Conservation (phyloP, 2,797 vertebrate genomes). For the Aldrovandia affinis region DNA sequence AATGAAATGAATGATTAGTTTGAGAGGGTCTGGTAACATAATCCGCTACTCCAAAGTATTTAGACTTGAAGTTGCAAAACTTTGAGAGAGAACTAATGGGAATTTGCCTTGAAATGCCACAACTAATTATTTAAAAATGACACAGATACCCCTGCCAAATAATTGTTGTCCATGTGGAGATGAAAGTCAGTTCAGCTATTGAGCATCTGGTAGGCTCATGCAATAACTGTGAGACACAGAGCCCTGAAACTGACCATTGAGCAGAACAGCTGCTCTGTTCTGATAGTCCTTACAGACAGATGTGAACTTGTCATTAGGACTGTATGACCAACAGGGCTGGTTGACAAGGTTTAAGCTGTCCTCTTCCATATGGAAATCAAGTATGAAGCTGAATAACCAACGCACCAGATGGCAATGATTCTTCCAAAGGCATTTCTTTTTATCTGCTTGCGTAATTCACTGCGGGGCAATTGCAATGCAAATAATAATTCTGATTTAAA, state of each 20-base stretch:
- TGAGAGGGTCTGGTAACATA: background rate
- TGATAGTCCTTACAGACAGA: conserved; percentile 66
- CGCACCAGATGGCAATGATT: background rate
- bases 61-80: background rate
- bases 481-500: background rate
- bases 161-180: conserved; percentile 79
- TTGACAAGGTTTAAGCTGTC: background rate
- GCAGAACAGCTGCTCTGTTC: conserved; percentile 75
- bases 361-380: background rate
- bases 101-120: conserved; percentile 72
- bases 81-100: conserved; percentile 66
- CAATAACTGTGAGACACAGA: conserved; percentile 60
- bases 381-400: background rate
- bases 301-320: conserved; percentile 69
- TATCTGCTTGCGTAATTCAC: background rate
- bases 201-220: conserved; percentile 79
- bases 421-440: background rate
- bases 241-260: conserved; percentile 74
- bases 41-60: background rate
- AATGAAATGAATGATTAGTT: background rate
- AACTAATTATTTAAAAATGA: background rate
- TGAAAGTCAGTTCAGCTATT: conserved; percentile 78
- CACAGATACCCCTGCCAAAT: conserved; percentile 61
- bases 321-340: conserved; percentile 1
- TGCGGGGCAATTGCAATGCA: background rate